phyloP scores from a whole-genome alignment of 1,140 invertebrate species.

The Zaprionus inermis region DNA sequence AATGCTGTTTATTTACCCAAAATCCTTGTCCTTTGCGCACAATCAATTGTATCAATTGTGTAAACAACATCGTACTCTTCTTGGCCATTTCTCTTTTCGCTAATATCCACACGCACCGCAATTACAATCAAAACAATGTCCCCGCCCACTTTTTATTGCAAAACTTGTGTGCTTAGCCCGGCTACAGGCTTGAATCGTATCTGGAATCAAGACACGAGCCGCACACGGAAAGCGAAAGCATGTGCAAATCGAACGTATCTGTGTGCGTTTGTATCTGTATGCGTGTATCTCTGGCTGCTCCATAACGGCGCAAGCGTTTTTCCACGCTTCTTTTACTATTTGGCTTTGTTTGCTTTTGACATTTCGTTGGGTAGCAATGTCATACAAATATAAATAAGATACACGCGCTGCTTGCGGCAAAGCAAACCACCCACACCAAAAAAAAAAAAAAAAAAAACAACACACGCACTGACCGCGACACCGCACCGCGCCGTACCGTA shows the following conservation, averaged over 20 bases:
- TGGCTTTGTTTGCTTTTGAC: constrained; percentile 75
- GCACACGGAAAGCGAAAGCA: constrained; percentile 56
- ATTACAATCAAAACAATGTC: constrained; percentile 27
- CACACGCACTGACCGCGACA: constrained; percentile 60
- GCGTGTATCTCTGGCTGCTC: constrained; percentile 41
- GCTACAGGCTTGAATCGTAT: constrained; percentile 16
- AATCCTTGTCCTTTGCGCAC: not conserved
- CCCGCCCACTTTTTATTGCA: not conserved
- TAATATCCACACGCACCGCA: constrained; percentile 4
- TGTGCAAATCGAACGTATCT: constrained; percentile 65
- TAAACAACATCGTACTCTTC: not conserved
- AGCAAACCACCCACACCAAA: constrained; percentile 47
- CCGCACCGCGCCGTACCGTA: constrained; percentile 30
- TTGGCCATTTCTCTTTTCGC: constrained; percentile 5
- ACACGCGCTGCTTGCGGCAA: constrained; percentile 34
- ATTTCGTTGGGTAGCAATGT: constrained; percentile 76
- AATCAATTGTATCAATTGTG: not conserved
- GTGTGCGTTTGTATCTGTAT: constrained; percentile 28
- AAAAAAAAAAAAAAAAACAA: constrained; percentile 1
- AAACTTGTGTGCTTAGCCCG: not conserved
- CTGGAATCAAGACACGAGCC: constrained; percentile 31
- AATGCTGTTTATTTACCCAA: not conserved
- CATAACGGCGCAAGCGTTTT: constrained; percentile 58
- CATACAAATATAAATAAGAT: constrained; percentile 78
- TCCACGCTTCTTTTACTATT: constrained; percentile 45